Evolutionary conservation across 2,797 vertebrate genomes (phyloP), one percentile per base, ranked within the genome.

Genomic region (Scarus forsteni): DNA sequence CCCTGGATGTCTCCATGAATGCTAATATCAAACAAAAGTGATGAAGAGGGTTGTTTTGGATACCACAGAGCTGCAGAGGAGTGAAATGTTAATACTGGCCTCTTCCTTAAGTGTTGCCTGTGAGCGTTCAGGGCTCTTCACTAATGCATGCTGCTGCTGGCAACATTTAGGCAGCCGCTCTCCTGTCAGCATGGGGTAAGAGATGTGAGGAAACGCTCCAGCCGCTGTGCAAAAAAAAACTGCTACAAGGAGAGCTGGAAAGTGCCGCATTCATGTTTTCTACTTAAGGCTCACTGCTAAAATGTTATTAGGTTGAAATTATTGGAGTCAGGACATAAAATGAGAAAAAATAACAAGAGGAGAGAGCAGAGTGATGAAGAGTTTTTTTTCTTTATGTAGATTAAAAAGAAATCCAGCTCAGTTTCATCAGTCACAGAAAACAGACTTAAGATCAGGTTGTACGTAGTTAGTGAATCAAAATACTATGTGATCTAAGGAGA

Each of bases 131-230:
- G 58, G 19, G 56, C 55, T 85, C 65, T 83, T 86, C 70, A 85
- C 75, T 83, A 84, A 89, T 84, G 77, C 75, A 90, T 66, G 72
- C 70, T 75, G 75, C 85, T 85, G 69, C 71, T 61, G 68, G 84
- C 73, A 71, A 62, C 66, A 66, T 75, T 83, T 80, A 85, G 70
- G 48, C 60, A 53, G 72, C 53, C 18, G 14, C 50, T 48, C 77
- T 82, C 36, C 66, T 48, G 76, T 70, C 77, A 83, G 79, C 73
- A 58, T 60, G 79, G 52, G 57, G 63, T 45, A 10, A 63, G 69
- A 81, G 79, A 85, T 70, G 77, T 68, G 80, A 84, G 67, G 80
- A 79, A 73, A 75, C 6, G 60, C 60, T 75, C 10, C 19, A 10
- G 63, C 69, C 43, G 16, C 50, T 12, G 68, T 53, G 62, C n/a